These are phyloP conservation scores for Rallus limicola DNA, from an alignment of 2,113 vertebrate species.

Conservation along the genomic window DNA sequence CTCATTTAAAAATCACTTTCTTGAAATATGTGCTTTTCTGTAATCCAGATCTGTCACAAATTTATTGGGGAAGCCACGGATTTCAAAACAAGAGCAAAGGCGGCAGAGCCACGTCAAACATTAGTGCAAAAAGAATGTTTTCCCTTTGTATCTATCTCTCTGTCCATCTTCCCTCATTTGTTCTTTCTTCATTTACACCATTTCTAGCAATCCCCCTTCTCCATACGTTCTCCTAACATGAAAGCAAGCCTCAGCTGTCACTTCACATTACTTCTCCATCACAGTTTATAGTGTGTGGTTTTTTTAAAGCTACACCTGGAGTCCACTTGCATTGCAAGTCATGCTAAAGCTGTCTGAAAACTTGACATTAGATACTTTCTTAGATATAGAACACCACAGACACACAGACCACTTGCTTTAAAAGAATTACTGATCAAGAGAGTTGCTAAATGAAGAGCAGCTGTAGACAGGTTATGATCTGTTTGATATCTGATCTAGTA, in stretches of 20 bases:
- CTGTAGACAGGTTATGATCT: not conserved
- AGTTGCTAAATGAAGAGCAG: not conserved
- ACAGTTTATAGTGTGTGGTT: not conserved
- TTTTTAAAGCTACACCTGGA: not conserved
- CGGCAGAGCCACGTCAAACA: not conserved
- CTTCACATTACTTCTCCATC: not conserved
- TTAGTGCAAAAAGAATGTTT: not conserved
- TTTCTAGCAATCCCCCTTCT: not conserved
- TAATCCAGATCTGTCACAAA: not conserved
- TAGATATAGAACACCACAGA: not conserved
- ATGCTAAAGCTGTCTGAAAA: not conserved
- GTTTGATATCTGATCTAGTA: conserved; percentile 16
- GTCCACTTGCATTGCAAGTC: not conserved
- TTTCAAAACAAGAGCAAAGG: not conserved
- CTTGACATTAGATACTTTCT: not conserved
- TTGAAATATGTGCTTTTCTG: not conserved
- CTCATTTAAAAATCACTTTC: not conserved
- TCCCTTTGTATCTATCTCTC: not conserved
- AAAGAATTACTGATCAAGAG: not conserved
- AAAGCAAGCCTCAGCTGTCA: not conserved
- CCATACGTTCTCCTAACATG: not conserved
- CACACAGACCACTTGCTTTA: not conserved
- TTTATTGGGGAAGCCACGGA: not conserved
- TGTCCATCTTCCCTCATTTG: not conserved
- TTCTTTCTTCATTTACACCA: not conserved